A percentile compares a stretch with the other conserved stretches of the same genome.
Conservation (phyloP, 2,888 invertebrate species). For the Hesperia comma region DNA sequence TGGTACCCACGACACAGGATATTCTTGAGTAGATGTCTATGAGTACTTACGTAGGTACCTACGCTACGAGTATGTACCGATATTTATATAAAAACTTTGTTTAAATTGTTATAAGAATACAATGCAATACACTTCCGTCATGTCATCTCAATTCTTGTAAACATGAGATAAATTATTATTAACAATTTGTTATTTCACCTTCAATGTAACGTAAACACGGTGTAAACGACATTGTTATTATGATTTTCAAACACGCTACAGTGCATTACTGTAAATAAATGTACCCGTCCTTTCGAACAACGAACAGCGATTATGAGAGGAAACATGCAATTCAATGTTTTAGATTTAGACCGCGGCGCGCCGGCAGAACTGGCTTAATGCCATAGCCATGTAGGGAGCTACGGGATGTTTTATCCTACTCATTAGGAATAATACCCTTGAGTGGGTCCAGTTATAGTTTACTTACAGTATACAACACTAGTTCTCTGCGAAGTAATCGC, state of each 20-base stretch:
- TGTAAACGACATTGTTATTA: not conserved
- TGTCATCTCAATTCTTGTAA: no score
- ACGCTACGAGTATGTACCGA: no score
- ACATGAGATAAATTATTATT: not conserved
- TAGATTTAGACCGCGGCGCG: slow-evolving; percentile 28
- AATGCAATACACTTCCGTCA: no score
- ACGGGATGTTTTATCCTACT: slow-evolving; percentile 21
- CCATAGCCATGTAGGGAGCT: slow-evolving; percentile 42
- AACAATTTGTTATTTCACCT: not conserved
- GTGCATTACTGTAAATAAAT: slow-evolving; percentile 17
- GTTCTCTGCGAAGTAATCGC: not conserved
- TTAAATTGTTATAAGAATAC: no score
- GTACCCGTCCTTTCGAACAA: slow-evolving; percentile 22
- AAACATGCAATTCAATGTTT: slow-evolving; percentile 40
- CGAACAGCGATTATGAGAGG: slow-evolving; percentile 26
- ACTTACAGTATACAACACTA: not conserved
- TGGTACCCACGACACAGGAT: no score
- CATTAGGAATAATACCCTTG: slow-evolving; percentile 24
- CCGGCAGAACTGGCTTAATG: slow-evolving; percentile 39
- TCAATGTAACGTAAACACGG: not conserved
- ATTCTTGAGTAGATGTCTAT: no score
- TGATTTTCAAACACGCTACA: not conserved
- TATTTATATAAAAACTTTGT: no score
- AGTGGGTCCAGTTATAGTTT: slow-evolving; percentile 3
- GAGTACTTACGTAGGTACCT: no score